phyloP scores from a whole-genome alignment of 2,888 invertebrate genomes.

The Xestia sexstrigata region DNA sequence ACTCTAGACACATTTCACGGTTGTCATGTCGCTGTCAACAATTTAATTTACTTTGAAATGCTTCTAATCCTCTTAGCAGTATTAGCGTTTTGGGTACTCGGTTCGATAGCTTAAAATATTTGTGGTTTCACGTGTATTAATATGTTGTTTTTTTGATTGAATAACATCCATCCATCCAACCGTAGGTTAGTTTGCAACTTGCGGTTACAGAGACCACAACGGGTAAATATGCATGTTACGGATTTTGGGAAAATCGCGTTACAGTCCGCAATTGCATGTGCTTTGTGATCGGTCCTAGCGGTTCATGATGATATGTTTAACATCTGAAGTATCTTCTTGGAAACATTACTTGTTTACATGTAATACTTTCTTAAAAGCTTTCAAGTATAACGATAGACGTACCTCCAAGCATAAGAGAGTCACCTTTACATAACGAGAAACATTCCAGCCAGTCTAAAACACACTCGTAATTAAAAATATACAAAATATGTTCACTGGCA shows the following conservation, averaged over 20 bases:
- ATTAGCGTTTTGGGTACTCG: conserved; percentile 28
- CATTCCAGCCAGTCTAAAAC: conserved; percentile 3
- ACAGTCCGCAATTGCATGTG: background rate
- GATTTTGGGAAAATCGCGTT: background rate
- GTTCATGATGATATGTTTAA: background rate
- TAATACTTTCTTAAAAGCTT: background rate
- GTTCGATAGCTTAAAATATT: conserved; percentile 26
- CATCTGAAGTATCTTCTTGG: background rate
- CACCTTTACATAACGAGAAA: background rate
- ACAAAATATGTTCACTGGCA: conserved; percentile 13
- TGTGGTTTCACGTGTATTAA: conserved; percentile 35
- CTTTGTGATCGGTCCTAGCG: background rate
- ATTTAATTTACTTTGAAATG: conserved; percentile 61
- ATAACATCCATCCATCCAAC: background rate
- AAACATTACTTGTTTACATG: background rate
- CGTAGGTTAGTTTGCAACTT: background rate
- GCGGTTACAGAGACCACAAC: conserved; percentile 26
- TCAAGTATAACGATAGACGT: background rate
- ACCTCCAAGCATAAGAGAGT: background rate
- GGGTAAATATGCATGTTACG: background rate
- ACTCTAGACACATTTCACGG: background rate
- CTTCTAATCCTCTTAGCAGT: conserved; percentile 55
- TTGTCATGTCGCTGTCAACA: conserved; percentile 34
- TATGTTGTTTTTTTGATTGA: conserved; percentile 38
- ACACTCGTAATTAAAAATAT: conserved; percentile 38